phyloP scores from a whole-genome alignment of 2,888 invertebrate genomes.

The Agelastica alni region DNA sequence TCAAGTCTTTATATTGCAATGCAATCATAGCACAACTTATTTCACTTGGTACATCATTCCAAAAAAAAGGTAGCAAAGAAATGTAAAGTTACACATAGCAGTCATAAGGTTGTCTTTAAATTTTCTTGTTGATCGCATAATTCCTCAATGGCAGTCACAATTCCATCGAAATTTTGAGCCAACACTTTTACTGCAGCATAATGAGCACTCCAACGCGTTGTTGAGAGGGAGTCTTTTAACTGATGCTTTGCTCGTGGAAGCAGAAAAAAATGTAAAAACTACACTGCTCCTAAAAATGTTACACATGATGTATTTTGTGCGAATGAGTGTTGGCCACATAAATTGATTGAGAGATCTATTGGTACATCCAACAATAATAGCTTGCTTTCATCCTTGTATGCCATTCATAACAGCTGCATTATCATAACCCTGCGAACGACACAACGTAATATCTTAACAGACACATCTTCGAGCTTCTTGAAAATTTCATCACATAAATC shows the following conservation, averaged over 20 bases:
- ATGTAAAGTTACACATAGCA: background rate
- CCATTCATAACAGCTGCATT: background rate
- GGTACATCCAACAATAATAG: background rate
- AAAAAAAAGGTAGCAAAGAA: background rate
- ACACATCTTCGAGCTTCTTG: too few species aligned
- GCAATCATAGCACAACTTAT: too few species aligned
- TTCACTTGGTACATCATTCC: too few species aligned
- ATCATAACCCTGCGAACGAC: background rate
- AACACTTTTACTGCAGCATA: background rate
- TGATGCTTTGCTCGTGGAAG: too few species aligned
- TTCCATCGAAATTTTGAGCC: too few species aligned
- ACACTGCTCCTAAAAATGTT: background rate
- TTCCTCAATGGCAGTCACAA: background rate
- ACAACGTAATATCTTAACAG: too few species aligned
- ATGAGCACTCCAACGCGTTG: background rate
- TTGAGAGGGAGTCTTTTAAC: background rate
- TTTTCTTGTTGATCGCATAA: background rate
- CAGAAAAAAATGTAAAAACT: background rate
- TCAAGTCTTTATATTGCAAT: too few species aligned
- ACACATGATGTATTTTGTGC: background rate
- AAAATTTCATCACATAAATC: too few species aligned
- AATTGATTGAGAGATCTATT: background rate
- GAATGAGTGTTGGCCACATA: background rate
- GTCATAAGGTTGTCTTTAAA: background rate
- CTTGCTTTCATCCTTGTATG: background rate